Percentiles rank a stretch among this genome's conserved stretches.
phyloP scores from a whole-genome alignment of 1,140 invertebrate species.

The Lordiphosa stackelbergi region DNA sequence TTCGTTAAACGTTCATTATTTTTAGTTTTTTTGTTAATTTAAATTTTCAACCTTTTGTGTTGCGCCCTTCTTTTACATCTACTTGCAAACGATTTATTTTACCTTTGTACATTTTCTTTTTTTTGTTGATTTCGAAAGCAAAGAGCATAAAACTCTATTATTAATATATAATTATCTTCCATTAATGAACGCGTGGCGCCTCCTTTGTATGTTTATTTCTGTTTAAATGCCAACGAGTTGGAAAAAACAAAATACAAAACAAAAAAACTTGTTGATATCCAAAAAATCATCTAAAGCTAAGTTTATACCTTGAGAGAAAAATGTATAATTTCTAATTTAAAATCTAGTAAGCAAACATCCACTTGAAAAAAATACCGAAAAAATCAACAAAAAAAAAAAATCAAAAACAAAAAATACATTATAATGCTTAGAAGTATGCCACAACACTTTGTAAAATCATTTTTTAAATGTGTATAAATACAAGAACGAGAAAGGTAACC shows the following conservation, averaged over 20 bases:
- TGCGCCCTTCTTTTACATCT: conserved; percentile 35
- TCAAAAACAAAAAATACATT: conserved; percentile 24
- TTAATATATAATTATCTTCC: conserved; percentile 46
- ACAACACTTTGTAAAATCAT: conserved; percentile 66
- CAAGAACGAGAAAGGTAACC: conserved; percentile 25
- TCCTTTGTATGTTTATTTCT: conserved; percentile 58
- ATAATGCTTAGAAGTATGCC: conserved; percentile 47
- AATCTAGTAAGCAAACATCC: conserved; percentile 39
- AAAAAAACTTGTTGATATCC: conserved; percentile 50
- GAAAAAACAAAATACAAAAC: conserved; percentile 15
- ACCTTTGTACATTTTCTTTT: conserved; percentile 58
- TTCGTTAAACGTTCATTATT: conserved; percentile 52
- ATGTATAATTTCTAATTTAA: conserved; percentile 68
- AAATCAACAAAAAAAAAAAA: conserved; percentile 45
- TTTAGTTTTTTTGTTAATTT: conserved; percentile 67
- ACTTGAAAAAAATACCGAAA: conserved; percentile 37
- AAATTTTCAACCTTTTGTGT: conserved; percentile 62
- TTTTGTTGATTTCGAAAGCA: conserved; percentile 39
- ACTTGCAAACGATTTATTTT: conserved; percentile 19
- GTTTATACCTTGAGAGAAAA: conserved; percentile 52
- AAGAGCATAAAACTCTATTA: conserved; percentile 30
- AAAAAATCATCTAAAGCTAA: conserved; percentile 57
- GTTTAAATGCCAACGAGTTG: conserved; percentile 2
- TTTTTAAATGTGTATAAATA: conserved; percentile 67
- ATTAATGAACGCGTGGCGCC: conserved; percentile 53